Conservation (phyloP, 2,888 invertebrate genomes). For the Leptopilina syphax region DNA sequence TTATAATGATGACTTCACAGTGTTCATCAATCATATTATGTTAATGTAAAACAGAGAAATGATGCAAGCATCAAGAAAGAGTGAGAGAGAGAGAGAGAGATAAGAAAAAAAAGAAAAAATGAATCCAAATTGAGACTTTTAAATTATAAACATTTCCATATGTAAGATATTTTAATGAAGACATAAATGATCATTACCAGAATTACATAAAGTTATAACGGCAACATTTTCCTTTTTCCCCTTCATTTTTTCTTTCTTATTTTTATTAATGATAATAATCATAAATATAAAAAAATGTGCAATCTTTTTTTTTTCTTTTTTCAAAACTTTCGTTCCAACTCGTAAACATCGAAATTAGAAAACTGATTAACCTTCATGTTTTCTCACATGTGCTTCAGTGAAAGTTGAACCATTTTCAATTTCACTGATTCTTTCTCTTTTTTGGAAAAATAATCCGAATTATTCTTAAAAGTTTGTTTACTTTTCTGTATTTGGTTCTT, state of each 20-base stretch:
- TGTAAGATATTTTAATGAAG: conserved; percentile 11
- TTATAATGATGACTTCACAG: neutral
- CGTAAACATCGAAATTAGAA: neutral
- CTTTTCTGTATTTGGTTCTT: no score
- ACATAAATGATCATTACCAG: conserved; percentile 1
- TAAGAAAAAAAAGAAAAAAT: neutral
- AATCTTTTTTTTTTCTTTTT: neutral
- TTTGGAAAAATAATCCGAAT: no score
- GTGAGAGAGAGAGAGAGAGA: no score
- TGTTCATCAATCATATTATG: neutral
- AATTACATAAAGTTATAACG: neutral
- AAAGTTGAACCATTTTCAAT: no score
- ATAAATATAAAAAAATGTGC: neutral
- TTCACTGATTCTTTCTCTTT: no score
- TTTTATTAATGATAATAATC: no score
- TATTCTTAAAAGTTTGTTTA: no score
- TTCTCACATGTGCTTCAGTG: neutral
- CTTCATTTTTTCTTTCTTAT: no score
- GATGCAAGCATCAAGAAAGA: neutral
- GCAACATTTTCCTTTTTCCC: no score
- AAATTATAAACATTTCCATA: conserved; percentile 3
- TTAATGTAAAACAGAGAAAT: neutral
- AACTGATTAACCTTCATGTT: conserved; percentile 18
- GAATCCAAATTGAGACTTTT: neutral
- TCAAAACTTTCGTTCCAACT: neutral